A percentile compares a stretch with the other conserved stretches of the same genome.
Conservation (phyloP, 2,113 vertebrate species). For the Strigops habroptila region DNA sequence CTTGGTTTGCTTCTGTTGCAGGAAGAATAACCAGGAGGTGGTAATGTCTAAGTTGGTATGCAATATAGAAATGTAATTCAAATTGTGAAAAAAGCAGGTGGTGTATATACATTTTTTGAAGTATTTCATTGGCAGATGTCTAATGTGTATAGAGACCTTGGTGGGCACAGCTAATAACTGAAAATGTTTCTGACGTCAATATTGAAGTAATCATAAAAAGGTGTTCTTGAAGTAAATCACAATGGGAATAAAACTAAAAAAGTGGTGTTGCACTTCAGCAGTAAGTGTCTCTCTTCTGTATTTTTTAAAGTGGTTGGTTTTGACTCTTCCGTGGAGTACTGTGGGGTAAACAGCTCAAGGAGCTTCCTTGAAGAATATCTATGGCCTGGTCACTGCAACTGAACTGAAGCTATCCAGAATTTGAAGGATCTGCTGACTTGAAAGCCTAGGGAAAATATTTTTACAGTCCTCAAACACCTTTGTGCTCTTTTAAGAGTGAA, state of each 20-base stretch:
- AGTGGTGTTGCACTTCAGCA: fast-evolving
- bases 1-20: not conserved
- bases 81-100: not conserved
- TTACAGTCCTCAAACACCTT: not conserved
- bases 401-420: not conserved
- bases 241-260: not conserved
- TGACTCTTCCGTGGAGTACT: not conserved
- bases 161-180: not conserved
- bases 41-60: not conserved
- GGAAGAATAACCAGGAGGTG: not conserved
- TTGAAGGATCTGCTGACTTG: not conserved
- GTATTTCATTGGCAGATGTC: not conserved
- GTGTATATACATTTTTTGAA: not conserved
- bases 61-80: not conserved
- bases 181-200: not conserved
- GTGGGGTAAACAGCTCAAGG: not conserved
- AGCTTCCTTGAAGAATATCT: not conserved
- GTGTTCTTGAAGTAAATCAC: not conserved
- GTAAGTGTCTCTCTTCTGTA: fast-evolving
- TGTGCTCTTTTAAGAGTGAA: not conserved
- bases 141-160: not conserved
- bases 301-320: not conserved
- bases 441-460: not conserved
- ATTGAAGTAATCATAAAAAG: not conserved
- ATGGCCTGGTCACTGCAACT: not conserved